Evolutionary conservation across 2,797 vertebrate species (phyloP).

Genomic region (Selene dorsalis): DNA sequence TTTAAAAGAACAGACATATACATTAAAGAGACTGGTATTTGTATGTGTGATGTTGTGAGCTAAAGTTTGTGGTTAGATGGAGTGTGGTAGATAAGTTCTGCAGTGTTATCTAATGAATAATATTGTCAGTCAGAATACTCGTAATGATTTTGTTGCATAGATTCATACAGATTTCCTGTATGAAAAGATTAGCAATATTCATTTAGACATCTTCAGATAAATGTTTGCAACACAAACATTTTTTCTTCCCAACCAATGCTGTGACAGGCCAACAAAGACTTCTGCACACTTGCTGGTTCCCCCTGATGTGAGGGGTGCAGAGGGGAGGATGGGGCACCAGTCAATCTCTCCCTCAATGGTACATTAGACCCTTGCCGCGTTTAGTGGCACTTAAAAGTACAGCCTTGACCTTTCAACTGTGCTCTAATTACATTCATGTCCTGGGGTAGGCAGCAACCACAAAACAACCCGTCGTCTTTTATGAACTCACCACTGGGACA

Average conservation of each 20-base stretch:
- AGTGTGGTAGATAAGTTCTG: neutral
- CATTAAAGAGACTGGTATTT: neutral
- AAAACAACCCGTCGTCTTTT: conserved; percentile 81
- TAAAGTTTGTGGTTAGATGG: neutral
- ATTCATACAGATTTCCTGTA: neutral
- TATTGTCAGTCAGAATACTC: neutral
- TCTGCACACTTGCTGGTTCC: conserved; percentile 55
- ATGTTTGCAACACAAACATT: conserved; percentile 56
- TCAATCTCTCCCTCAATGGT: conserved; percentile 77
- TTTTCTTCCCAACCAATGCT: conserved; percentile 53
- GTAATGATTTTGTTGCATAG: neutral
- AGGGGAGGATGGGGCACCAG: conserved; percentile 67
- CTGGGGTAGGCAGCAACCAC: conserved; percentile 78
- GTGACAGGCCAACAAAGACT: conserved; percentile 71
- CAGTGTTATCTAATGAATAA: neutral
- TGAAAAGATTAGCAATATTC: conserved; percentile 17
- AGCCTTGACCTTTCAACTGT: conserved; percentile 84
- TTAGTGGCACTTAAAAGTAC: conserved; percentile 78
- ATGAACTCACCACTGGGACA: conserved; percentile 82
- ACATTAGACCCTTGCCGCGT: conserved; percentile 79
- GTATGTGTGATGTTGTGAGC: neutral
- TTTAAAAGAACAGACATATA: neutral
- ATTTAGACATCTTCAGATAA: conserved; percentile 51
- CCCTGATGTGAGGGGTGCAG: conserved; percentile 57
- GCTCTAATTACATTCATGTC: conserved; percentile 87